Percentiles rank a stretch among this genome's conserved stretches.
These are phyloP conservation scores for Thymelicus lineola DNA, from an alignment of 2,888 invertebrate genomes.

Conservation along the genomic window DNA sequence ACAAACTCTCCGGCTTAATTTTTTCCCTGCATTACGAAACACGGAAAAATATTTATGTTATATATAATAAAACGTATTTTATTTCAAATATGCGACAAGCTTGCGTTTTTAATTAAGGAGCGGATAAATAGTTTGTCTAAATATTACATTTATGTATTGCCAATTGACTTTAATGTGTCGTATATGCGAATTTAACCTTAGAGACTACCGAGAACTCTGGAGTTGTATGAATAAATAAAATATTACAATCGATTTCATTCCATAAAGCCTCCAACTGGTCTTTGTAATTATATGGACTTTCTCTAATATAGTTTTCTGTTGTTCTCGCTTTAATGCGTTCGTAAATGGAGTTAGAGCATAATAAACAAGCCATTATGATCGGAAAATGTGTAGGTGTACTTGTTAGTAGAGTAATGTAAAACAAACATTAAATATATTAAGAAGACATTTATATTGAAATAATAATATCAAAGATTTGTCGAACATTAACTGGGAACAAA, in stretches of 20 bases:
- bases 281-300: constrained; percentile 41
- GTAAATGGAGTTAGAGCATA: constrained; percentile 52
- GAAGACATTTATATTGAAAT: constrained; percentile 28
- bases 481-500: constrained; percentile 6
- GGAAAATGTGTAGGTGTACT: constrained; percentile 49
- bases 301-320: constrained; percentile 43
- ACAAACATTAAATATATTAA: constrained; percentile 32
- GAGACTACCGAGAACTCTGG: not conserved
- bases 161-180: too few species aligned
- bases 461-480: constrained; percentile 27
- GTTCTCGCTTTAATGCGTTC: constrained; percentile 42
- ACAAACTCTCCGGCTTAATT: constrained; percentile 4
- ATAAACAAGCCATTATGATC: constrained; percentile 51
- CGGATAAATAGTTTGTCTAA: not conserved
- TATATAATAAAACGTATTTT: not conserved
- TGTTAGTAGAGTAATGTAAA: constrained; percentile 37
- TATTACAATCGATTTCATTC: not conserved
- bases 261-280: constrained; percentile 15
- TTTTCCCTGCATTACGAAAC: constrained; percentile 1
- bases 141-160: not conserved
- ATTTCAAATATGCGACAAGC: constrained; percentile 4
- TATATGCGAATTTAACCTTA: not conserved
- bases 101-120: not conserved
- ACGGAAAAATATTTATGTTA: constrained; percentile 1
- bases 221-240: constrained; percentile 3